phyloP scores from a whole-genome alignment of 53 echinoderm and acorn worm species.

The Mesocentrotus franciscanus region DNA sequence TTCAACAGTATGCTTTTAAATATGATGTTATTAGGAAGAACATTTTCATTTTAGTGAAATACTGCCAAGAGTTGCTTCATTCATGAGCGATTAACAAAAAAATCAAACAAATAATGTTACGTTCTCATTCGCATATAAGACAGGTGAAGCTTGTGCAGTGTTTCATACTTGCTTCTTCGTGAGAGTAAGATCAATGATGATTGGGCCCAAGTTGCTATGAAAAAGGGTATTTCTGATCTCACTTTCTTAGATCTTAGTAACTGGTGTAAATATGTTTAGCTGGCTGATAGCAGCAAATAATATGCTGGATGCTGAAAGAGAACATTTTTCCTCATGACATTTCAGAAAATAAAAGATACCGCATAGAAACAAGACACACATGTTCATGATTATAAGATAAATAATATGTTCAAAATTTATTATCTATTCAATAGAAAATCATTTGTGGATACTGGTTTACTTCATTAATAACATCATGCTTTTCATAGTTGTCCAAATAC shows the following conservation, averaged over 20 bases:
- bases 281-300: too few relatives aligned
- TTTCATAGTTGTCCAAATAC: neutral
- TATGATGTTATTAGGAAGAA: neutral
- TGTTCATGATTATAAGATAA: constrained; percentile 1
- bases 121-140: too few relatives aligned
- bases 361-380: neutral
- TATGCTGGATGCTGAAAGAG: neutral
- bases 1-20: neutral
- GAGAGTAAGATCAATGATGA: neutral
- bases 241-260: too few relatives aligned
- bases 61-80: neutral
- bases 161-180: neutral
- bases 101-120: too few relatives aligned
- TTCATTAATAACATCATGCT: neutral
- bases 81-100: neutral
- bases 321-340: neutral
- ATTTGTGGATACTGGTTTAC: neutral
- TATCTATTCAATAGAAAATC: constrained; percentile 40
- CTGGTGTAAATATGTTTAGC: too few relatives aligned
- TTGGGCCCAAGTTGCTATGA: neutral
- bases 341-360: neutral
- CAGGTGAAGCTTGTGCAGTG: too few relatives aligned
- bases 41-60: neutral
- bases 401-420: constrained; percentile 46
- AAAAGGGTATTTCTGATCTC: neutral